Evolutionary conservation across 2,113 vertebrate species (phyloP), one percentile per base, ranked within the genome.

Genomic region (Balaeniceps rex): DNA sequence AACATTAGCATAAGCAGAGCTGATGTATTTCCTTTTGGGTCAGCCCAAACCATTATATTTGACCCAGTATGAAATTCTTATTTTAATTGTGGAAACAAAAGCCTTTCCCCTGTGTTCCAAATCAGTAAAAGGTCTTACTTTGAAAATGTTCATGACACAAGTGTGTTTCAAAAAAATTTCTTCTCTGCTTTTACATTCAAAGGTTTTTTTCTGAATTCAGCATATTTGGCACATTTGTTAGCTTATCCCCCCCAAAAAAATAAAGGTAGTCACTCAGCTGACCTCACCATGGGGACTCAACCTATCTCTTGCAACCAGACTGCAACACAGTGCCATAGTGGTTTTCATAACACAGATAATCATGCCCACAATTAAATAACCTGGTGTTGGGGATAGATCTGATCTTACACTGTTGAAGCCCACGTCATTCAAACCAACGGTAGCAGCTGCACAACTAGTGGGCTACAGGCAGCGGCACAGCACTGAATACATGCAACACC

Each of bases 51-150:
- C 15, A 49, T 25, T 49, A 29, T 18, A 61, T 69, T 38, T 91
- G 68, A 77, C 44, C 12, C 26, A 47, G 31, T 34, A 74, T 34
- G 29, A 92, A 66, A 29, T 58, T 49, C 65, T 61, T 83, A 4
- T 28, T 79, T 82, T 38, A 18, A 33, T 85, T 94, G 78, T 66
- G 51, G 72, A 81, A 90, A 74, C 13, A 58, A 40, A 72, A 77
- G 12, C 4, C 6, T 79, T 83, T 42, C 65, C 63, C 33, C 10
- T 19, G 8, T 40, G 19, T 33, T 88, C 13, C 0, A 0, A 44
- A 68, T 68, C 71, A 77, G 44, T 52, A 76, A 69, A 83, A 94
- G 9, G 4, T 61, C 42, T 49, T 63, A 47, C 38, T 92, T 72
- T 65, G 33, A 95, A 83, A 94, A 83, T 8, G 14, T 33, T 76